Evolutionary conservation across 2,113 vertebrate species (phyloP).

Genomic region (Coptodon bakossiorum): DNA sequence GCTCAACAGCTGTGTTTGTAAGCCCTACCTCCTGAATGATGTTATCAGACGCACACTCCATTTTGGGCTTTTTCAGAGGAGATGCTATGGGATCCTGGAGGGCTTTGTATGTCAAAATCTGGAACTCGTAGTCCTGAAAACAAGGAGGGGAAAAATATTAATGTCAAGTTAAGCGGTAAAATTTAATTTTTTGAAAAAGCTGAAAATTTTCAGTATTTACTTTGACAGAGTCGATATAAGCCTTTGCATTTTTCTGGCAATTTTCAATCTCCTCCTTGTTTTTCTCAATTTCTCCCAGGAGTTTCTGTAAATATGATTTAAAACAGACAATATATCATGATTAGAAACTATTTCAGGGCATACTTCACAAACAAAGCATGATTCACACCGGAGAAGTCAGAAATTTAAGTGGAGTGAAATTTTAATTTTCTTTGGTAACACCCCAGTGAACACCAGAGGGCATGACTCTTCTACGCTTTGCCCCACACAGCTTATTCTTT

Average conservation of each 20-base stretch:
- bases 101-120: slow-evolving; percentile 89
- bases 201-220: slow-evolving; percentile 39
- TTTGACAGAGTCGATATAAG: slow-evolving; percentile 93
- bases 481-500: not conserved
- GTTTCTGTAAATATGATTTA: slow-evolving; percentile 68
- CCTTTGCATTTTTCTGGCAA: slow-evolving; percentile 86
- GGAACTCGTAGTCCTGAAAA: slow-evolving; percentile 88
- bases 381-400: not conserved
- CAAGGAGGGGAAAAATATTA: not conserved
- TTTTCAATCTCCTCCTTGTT: slow-evolving; percentile 85
- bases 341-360: not conserved
- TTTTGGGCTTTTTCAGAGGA: slow-evolving; percentile 88
- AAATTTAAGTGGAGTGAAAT: not conserved
- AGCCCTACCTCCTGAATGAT: slow-evolving; percentile 85
- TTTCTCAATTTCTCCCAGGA: slow-evolving; percentile 85
- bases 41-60: slow-evolving; percentile 84
- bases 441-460: not conserved
- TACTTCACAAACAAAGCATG: not conserved
- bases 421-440: not conserved
- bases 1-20: not conserved
- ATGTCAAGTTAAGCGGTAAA: rapidly evolving
- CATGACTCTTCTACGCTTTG: not conserved
- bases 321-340: not conserved
- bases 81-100: slow-evolving; percentile 85
- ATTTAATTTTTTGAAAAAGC: rapidly evolving